phyloP scores from a whole-genome alignment of 2,113 vertebrate species.

The Pseudopipra pipra region DNA sequence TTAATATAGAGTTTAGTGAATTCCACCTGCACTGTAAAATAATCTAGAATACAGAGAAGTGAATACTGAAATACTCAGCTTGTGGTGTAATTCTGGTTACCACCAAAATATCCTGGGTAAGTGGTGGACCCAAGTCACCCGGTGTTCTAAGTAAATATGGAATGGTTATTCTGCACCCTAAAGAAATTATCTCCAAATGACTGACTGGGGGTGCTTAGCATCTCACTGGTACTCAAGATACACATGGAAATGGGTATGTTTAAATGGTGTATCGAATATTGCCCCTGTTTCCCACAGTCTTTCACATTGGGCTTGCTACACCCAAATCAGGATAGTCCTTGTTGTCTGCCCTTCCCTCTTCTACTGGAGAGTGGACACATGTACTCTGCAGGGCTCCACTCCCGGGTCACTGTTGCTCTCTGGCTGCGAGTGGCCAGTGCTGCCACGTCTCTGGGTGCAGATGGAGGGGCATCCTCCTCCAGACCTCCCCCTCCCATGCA shows the following conservation, averaged over 20 bases:
- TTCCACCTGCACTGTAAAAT: constrained; percentile 10
- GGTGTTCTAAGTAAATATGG: background rate
- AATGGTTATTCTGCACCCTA: background rate
- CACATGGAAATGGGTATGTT: background rate
- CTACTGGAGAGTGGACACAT: fast-evolving
- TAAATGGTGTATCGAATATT: background rate
- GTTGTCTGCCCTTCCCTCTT: background rate
- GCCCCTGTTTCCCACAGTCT: background rate
- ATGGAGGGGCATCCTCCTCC: background rate
- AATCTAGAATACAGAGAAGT: background rate
- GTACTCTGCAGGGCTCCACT: background rate
- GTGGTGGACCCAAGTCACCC: background rate
- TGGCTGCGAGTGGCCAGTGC: fast-evolving
- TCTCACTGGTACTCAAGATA: background rate
- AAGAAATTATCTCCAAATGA: background rate
- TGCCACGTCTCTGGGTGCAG: background rate
- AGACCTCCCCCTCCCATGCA: fast-evolving
- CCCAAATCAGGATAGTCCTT: background rate
- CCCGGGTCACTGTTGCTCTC: fast-evolving
- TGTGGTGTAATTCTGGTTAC: background rate
- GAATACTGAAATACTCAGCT: background rate
- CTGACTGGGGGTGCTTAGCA: background rate
- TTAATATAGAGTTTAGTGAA: constrained; percentile 5
- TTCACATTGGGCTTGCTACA: background rate
- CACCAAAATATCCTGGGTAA: background rate